Conservation (phyloP, 2,113 vertebrate genomes). For the Sander lucioperca region DNA sequence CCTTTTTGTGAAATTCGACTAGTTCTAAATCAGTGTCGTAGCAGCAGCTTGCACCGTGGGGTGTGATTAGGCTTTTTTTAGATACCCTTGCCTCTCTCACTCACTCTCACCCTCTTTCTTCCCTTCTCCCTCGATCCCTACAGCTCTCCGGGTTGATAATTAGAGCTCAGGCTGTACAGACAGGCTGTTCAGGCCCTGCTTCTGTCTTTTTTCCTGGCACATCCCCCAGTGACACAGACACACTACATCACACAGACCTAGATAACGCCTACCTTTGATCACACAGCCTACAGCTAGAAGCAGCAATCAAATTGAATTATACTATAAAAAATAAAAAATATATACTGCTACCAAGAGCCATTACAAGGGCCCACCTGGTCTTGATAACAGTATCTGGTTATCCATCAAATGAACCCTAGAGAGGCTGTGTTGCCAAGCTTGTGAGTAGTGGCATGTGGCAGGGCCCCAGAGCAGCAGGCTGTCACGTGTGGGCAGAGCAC, state of each 20-base stretch:
- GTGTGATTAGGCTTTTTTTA: constrained; percentile 64
- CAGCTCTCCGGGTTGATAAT: constrained; percentile 58
- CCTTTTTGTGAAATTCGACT: constrained; percentile 55
- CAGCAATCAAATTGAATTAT: constrained; percentile 3
- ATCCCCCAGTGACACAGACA: constrained; percentile 35
- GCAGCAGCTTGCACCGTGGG: constrained; percentile 49
- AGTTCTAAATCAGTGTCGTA: constrained; percentile 43
- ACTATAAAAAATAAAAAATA: background rate
- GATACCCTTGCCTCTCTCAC: constrained; percentile 26
- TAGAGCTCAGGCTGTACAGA: constrained; percentile 51
- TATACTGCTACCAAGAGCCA: background rate
- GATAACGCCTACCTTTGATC: constrained; percentile 9
- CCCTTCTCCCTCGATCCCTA: constrained; percentile 25
- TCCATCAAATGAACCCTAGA: constrained; percentile 25
- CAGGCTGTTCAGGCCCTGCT: constrained; percentile 21
- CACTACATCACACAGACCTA: constrained; percentile 23
- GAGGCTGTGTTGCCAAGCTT: constrained; percentile 28
- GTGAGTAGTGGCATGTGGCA: constrained; percentile 64
- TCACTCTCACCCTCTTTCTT: background rate
- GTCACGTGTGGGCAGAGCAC: constrained; percentile 50
- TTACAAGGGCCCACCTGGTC: background rate
- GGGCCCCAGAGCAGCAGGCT: constrained; percentile 50
- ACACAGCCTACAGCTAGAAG: background rate
- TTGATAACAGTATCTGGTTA: constrained; percentile 18
- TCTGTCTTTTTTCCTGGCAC: constrained; percentile 40